These are phyloP conservation scores for Astyanax mexicanus DNA, from an alignment of 2,797 vertebrate genomes.

Conservation along the genomic window DNA sequence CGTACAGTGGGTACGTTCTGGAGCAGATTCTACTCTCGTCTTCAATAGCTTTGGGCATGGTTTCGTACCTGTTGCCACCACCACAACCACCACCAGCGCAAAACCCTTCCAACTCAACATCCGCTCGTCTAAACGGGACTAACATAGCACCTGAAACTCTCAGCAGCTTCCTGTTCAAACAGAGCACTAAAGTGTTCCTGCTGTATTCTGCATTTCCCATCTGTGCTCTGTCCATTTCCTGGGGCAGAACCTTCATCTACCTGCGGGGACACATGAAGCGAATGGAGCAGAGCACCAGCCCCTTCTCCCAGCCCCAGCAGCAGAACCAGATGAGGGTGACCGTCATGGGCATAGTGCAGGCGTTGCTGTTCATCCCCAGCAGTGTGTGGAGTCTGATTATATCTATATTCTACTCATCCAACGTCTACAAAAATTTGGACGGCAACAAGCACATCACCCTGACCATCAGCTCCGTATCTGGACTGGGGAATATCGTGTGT, in stretches of 20 bases:
- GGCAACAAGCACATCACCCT: conserved; percentile 12
- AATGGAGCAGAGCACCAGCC: neutral
- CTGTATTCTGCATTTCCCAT: neutral
- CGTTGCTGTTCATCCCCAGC: neutral
- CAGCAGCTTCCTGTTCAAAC: neutral
- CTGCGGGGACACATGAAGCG: conserved; percentile 26
- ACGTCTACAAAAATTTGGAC: neutral
- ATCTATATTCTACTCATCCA: neutral
- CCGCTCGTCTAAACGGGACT: neutral
- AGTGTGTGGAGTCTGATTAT: neutral
- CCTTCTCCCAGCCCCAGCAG: neutral
- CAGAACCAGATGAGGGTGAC: conserved; percentile 15
- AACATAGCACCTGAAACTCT: neutral
- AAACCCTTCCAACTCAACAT: neutral
- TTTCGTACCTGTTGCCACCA: neutral
- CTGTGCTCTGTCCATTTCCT: conserved; percentile 1
- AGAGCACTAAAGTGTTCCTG: neutral
- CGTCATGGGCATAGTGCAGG: conserved; percentile 13
- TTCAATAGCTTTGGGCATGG: neutral
- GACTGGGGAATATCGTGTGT: neutral
- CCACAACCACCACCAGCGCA: neutral
- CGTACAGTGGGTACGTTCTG: neutral
- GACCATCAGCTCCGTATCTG: conserved; percentile 4
- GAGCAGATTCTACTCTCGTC: neutral
- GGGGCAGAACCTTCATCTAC: conserved; percentile 6